These are phyloP conservation scores for Lasioglossum calceatum DNA, from an alignment of 2,888 invertebrate genomes.

Conservation along the genomic window DNA sequence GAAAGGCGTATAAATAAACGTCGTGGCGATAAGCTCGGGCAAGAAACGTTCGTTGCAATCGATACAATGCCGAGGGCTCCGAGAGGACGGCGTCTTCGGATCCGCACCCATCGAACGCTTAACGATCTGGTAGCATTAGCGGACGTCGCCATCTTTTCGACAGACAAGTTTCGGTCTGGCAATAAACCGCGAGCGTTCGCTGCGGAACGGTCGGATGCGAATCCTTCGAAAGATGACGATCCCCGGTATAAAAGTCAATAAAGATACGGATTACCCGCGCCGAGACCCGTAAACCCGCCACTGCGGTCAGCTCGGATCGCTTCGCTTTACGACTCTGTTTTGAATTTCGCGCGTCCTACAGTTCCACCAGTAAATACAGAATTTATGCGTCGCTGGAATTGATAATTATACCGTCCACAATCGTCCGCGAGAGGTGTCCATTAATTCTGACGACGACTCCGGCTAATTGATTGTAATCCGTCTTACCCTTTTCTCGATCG, in stretches of 20 bases:
- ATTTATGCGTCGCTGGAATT: constrained; percentile 22
- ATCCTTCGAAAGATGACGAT: constrained; percentile 67
- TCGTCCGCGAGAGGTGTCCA: neutral
- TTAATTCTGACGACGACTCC: neutral
- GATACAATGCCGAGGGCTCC: neutral
- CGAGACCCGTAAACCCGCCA: constrained; percentile 67
- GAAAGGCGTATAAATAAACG: neutral
- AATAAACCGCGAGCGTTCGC: constrained; percentile 53
- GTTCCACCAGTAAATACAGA: constrained; percentile 15
- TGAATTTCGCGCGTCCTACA: constrained; percentile 67
- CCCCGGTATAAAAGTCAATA: constrained; percentile 76
- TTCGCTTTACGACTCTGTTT: constrained; percentile 75
- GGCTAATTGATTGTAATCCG: neutral
- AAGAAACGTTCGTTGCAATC: neutral
- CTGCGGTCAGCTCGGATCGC: constrained; percentile 55
- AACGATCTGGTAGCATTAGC: neutral
- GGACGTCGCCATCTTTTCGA: constrained; percentile 8
- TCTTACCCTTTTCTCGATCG: neutral
- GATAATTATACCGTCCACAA: constrained; percentile 36
- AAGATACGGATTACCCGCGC: constrained; percentile 78
- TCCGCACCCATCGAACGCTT: constrained; percentile 14
- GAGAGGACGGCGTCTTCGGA: neutral
- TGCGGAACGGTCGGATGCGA: constrained; percentile 30
- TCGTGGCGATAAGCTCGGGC: constrained; percentile 1
- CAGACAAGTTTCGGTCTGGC: constrained; percentile 25